Percentiles rank a stretch among this genome's conserved stretches.
phyloP scores from a whole-genome alignment of 2,113 vertebrate genomes.

The Phrynosoma platyrhinos region DNA sequence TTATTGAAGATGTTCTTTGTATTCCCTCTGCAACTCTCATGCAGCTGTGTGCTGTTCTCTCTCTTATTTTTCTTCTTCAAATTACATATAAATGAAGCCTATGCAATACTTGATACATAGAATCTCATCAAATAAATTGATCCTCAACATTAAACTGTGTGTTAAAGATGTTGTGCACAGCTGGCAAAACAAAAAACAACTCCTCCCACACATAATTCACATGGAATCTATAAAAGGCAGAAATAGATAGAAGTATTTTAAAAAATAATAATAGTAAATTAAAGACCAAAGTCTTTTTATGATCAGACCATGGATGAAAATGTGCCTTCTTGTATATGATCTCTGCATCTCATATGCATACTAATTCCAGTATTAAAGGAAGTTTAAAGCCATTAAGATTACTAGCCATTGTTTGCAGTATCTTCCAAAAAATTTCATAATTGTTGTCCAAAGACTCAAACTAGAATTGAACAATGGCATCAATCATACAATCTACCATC shows the following conservation, averaged over 20 bases:
- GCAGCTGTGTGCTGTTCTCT: neutral
- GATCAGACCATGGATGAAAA: too few species aligned
- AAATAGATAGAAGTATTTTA: neutral
- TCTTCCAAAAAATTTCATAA: neutral
- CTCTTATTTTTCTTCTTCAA: neutral
- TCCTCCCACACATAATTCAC: neutral
- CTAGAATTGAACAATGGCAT: too few species aligned
- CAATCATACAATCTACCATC: too few species aligned
- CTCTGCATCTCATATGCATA: neutral
- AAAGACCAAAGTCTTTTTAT: neutral
- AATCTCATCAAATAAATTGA: constrained; percentile 24
- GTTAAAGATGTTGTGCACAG: neutral
- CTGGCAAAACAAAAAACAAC: neutral
- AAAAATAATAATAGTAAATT: too few species aligned
- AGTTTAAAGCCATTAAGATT: neutral
- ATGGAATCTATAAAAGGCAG: neutral
- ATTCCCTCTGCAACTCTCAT: neutral
- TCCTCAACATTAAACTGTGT: constrained; percentile 20
- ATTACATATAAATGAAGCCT: constrained; percentile 9
- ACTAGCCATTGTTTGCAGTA: neutral
- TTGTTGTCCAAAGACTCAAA: neutral
- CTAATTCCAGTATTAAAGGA: neutral
- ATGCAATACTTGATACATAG: neutral
- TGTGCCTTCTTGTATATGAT: neutral
- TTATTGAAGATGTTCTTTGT: neutral